Evolutionary conservation across 2,797 vertebrate species (phyloP).

Genomic region (Gadopsis marmoratus): DNA sequence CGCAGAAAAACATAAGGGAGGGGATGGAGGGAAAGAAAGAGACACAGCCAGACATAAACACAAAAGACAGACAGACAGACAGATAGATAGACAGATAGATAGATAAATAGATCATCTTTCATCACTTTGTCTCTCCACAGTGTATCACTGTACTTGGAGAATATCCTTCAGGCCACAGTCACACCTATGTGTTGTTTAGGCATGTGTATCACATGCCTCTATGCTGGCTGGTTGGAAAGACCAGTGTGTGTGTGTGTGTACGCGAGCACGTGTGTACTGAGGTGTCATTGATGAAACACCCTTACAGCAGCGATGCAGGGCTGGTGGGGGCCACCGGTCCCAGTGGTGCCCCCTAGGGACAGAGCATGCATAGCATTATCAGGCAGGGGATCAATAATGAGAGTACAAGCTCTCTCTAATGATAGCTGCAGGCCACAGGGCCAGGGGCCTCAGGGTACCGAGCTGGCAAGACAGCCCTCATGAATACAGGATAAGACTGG

Average conservation of each 20-base stretch:
- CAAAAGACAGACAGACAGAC: constrained; percentile 38
- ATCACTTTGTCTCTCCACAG: constrained; percentile 30
- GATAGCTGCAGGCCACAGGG: constrained; percentile 88
- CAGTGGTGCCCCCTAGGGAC: constrained; percentile 76
- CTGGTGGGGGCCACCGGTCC: constrained; percentile 73
- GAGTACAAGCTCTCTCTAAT: constrained; percentile 85
- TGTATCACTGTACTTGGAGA: constrained; percentile 14
- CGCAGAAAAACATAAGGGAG: constrained; percentile 69
- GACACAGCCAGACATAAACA: constrained; percentile 42
- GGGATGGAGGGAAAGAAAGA: constrained; percentile 59
- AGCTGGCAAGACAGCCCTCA: constrained; percentile 77
- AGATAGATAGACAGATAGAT: constrained; percentile 42
- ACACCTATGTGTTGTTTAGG: constrained; percentile 38
- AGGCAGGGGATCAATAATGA: constrained; percentile 86
- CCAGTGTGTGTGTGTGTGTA: not conserved
- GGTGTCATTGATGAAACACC: constrained; percentile 75
- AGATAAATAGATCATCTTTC: constrained; percentile 38
- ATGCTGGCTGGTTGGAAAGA: constrained; percentile 30
- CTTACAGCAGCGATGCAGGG: constrained; percentile 50
- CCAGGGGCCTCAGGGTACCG: constrained; percentile 79
- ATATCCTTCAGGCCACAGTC: constrained; percentile 38
- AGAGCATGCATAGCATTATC: constrained; percentile 80
- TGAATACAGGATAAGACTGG: constrained; percentile 82
- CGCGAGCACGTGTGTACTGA: constrained; percentile 38
- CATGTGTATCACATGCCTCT: constrained; percentile 46